Evolutionary conservation across 2,888 invertebrate genomes (phyloP), one percentile per base, ranked within the genome.

Genomic region (Phortica okadai): DNA sequence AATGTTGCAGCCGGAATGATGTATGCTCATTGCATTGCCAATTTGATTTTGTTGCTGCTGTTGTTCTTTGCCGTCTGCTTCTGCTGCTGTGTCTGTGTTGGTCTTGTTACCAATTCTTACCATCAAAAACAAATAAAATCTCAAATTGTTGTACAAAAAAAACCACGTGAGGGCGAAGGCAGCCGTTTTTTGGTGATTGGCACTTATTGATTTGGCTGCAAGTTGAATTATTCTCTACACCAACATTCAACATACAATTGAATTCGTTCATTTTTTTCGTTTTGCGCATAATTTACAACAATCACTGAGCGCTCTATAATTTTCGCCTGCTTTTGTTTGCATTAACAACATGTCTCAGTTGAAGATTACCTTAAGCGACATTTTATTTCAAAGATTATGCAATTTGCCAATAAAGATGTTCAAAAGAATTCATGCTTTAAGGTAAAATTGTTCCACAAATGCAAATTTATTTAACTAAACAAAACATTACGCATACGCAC

Each of bases 111-210:
- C 33, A 33, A 33, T 33, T 33, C 33, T 33, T 33, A 5, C 4
- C 82, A 84, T 84, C 86, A 82, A 83, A 85, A 86, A 82, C 85
- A 84, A 85, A 85, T 85, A 85, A 85, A 85, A 86, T 84, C 87
- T 82, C 84, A 86, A 86, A 85, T 85, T 86, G 87, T 85, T 85
- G 86, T 86, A 2, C 83, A 81, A 82, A 78, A 86, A 81, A 80
- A 83, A 84, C 80, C 85, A 80, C 79, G 84, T 84, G 21, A 21
- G 21, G 21, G 21, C 21, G 21, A 21, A 21, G 21, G 84, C 83
- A 81, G 85, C 84, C 84, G 82, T 85, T 86, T 85, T 80, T 78
- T 80, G 81, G 75, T 86, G 86, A 85, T 86, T 87, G 86, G 86
- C 84, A 82, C 83, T 87, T 83, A 85, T 85, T 78, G 83, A 62